Percentiles rank a stretch among this genome's conserved stretches.
Conservation (phyloP, 2,797 vertebrate species). For the Momotus momota region DNA sequence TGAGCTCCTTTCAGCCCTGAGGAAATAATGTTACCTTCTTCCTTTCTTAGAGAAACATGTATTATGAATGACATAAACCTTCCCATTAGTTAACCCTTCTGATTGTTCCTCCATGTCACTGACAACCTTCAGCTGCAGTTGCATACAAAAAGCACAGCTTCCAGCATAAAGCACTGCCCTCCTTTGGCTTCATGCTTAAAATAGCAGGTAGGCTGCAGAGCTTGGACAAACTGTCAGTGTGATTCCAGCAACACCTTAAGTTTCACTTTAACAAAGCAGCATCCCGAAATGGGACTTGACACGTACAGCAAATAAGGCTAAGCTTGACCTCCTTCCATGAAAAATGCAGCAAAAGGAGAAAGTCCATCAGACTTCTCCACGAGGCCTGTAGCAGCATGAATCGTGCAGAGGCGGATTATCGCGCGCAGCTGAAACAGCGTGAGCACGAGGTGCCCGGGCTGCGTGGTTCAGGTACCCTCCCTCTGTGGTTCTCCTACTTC, state of each 20-base stretch:
- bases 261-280: not conserved
- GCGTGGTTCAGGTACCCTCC: not conserved
- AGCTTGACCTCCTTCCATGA: not conserved
- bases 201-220: conserved; percentile 38
- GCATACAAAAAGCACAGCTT: conserved; percentile 14
- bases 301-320: not conserved
- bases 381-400: not conserved
- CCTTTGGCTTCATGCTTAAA: conserved; percentile 18
- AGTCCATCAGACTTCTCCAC: not conserved
- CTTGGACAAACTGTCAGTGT: not conserved
- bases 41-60: not conserved
- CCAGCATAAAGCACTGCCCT: conserved; percentile 8
- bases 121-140: conserved; percentile 4
- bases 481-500: not conserved
- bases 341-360: not conserved
- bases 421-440: fast-evolving
- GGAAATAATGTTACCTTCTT: conserved; percentile 17
- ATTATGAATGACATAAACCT: conserved; percentile 36
- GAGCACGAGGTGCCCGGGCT: fast-evolving
- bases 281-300: not conserved
- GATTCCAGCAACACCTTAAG: not conserved
- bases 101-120: not conserved
- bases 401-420: not conserved
- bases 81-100: conserved; percentile 46
- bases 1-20: not conserved